Evolutionary conservation across 2,797 vertebrate genomes (phyloP), one percentile per base, ranked within the genome.

Genomic region (Girardinus metallicus): DNA sequence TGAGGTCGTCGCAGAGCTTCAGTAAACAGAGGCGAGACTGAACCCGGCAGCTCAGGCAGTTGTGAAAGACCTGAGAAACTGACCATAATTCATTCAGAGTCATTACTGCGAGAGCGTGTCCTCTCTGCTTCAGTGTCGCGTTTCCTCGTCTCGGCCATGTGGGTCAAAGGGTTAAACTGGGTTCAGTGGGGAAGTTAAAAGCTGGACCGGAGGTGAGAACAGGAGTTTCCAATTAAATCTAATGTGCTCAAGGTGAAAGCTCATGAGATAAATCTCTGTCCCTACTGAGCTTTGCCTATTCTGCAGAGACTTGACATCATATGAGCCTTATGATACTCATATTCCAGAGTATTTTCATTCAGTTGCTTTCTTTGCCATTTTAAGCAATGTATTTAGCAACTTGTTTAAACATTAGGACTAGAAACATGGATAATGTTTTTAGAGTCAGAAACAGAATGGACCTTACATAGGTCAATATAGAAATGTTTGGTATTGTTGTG

Each of bases 191-290:
- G 86, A 86, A 80, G 89, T 85, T 80, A 76, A 77, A 77, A 85
- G 79, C 84, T 13, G 74, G 85, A 78, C 84, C 86, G 89, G 92
- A 88, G 92, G 89, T 89, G 91, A 92, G 86, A 87, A 85, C 81
- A 72, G 89, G 88, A 86, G 88, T 82, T 91, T 91, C 89, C 88
- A 92, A 94, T 95, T 93, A 95, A 93, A 89, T 90, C 73, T 91
- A 90, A 93, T 85, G 79, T 81, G 80, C 92, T 86, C 73, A 39
- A 85, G 93, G 91, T 92, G 93, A 91, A 87, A 85, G 75, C 88
- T 81, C 83, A 4, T 83, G 89, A 90, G 92, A 84, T 79, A 79
- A 77, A 83, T 23, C 79, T 75, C 75, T 46, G 76, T 81, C 86
- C 85, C 86, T 2, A 80, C 80, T 76, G 89, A 91, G 88, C 83